Evolutionary conservation across 1,140 invertebrate species (phyloP), one percentile per base, ranked within the genome.

Genomic region (Planococcus citri): DNA sequence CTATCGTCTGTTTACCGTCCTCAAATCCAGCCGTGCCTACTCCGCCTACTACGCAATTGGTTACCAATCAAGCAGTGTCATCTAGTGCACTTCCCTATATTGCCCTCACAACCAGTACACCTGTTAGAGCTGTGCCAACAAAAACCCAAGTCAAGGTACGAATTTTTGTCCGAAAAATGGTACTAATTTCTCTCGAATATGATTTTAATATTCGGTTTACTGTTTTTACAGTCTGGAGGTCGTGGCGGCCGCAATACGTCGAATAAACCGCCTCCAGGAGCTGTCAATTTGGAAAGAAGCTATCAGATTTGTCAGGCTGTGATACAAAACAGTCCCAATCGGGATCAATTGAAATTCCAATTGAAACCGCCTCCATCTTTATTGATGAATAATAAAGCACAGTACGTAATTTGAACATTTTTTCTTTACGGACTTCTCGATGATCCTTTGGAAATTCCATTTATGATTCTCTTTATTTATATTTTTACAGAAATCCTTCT

Each of bases 271-370:
- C 91, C 90, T 4, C 90, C 91, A 0, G 91, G 91, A 3, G 88
- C 88, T 24, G 90, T 95, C 6, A 96, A 96, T 79, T 80, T 96
- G 14, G 92, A 95, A 77, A 82, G 94, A 29, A 96, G 94, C 74
- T 94, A 95, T 77, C 92, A 96, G 79, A 97, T 97, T 74, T 96
- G 94, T 79, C 92, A 95, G 79, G 92, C 91, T 41, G 93, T 95
- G 1, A 93, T 96, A 72, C 91, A 94, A 79, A 94, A 92, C 75
- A 92, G 89, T 75, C 90, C 90, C 0, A 94, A 94, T 78, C 80
- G 91, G 22, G 89, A 92, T 77, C 90, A 92, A 76, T 76, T 94
- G n/a, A 86, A 89, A 71, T 87, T 88, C 20, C 91, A 94, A 75
- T 78, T 94, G 71, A 89, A 90, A 70, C 88, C 88, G 70, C 90